These are phyloP conservation scores for Augiades crinisus DNA, from an alignment of 2,888 invertebrate genomes.

Conservation along the genomic window DNA sequence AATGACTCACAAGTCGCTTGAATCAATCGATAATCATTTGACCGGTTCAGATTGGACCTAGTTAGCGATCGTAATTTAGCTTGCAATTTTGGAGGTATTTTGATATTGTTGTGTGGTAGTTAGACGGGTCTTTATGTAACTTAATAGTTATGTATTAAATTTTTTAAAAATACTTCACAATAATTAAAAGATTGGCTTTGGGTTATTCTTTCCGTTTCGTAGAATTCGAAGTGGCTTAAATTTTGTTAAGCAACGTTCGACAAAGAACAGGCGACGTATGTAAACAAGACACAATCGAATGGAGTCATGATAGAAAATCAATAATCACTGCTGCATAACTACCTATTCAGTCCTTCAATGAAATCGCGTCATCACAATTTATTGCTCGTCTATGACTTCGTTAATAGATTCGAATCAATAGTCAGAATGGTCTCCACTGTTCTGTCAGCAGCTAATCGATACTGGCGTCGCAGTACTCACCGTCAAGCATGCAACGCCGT, in stretches of 20 bases:
- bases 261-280: conserved; percentile 26
- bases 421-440: conserved; percentile 3
- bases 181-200: no score
- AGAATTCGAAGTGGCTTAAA: no score
- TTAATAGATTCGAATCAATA: conserved; percentile 4
- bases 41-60: no score
- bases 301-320: conserved; percentile 40
- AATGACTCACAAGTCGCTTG: conserved; percentile 37
- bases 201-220: no score
- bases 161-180: no score
- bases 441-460: conserved; percentile 18
- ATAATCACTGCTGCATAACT: conserved; percentile 23
- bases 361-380: conserved; percentile 11
- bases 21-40: neutral
- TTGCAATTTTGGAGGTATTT: neutral
- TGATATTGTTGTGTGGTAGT: neutral
- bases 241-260: conserved; percentile 11
- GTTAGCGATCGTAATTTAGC: neutral
- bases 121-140: no score
- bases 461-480: conserved; percentile 48
- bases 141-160: no score
- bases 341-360: neutral
- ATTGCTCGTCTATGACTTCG: conserved; percentile 3
- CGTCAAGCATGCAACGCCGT: conserved; percentile 75
- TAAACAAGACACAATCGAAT: conserved; percentile 37